Conservation (phyloP, 2,888 invertebrate species). For the Sminthurinus aureus region DNA sequence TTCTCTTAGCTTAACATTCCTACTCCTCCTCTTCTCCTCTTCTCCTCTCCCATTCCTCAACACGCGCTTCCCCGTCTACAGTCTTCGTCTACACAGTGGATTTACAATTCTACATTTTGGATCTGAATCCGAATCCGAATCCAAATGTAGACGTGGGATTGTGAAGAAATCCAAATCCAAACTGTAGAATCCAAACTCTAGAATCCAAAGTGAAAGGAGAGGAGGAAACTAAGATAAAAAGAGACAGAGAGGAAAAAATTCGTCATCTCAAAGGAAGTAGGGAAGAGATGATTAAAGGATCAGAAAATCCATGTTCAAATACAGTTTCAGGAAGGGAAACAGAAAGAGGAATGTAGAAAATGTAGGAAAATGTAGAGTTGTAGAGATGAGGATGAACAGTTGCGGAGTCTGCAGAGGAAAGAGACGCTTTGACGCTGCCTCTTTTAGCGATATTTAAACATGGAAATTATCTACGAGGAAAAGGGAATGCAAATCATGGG, state of each 20-base stretch:
- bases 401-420: no score
- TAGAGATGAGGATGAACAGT: neutral
- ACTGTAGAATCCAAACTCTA: neutral
- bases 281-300: conserved; percentile 14
- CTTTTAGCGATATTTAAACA: no score
- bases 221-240: neutral
- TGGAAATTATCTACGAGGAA: neutral
- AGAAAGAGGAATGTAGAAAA: neutral
- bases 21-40: conserved; percentile 32
- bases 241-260: neutral
- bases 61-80: neutral
- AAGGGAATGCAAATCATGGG: neutral
- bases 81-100: no score
- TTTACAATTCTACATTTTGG: neutral
- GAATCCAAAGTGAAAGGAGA: neutral
- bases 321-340: no score
- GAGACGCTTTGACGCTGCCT: no score
- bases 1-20: conserved; percentile 21
- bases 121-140: no score
- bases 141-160: neutral
- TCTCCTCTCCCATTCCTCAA: neutral
- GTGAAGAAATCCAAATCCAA: neutral
- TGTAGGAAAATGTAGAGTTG: neutral
- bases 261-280: conserved; percentile 1
- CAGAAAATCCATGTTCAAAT: neutral